phyloP scores from a whole-genome alignment of 2,113 vertebrate species.

The Sturnira hondurensis region DNA sequence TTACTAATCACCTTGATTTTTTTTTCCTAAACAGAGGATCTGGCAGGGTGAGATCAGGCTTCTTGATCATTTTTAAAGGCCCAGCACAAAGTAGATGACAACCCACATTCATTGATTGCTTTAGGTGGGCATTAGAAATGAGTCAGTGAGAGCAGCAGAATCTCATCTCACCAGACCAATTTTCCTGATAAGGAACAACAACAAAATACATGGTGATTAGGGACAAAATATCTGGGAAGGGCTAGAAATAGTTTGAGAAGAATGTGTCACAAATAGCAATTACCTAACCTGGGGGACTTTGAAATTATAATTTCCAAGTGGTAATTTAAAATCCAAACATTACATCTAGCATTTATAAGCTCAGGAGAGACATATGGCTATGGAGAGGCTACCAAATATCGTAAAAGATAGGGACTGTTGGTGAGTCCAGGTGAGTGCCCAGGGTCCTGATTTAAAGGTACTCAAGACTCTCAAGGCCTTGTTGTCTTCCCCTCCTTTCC shows the following conservation, averaged over 20 bases:
- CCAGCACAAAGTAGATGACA: neutral
- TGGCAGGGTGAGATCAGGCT: neutral
- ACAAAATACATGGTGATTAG: neutral
- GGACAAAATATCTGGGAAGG: conserved; percentile 45
- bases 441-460: neutral
- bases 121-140: neutral
- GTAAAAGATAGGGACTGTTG: neutral
- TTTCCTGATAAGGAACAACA: neutral
- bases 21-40: neutral
- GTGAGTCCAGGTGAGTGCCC: neutral
- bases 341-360: neutral
- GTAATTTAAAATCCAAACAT: neutral
- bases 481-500: neutral
- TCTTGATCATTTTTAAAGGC: neutral
- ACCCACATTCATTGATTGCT: neutral
- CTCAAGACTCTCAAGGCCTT: neutral
- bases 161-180: neutral
- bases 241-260: conserved; percentile 14
- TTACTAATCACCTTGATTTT: neutral
- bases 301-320: conserved; percentile 45
- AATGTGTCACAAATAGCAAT: conserved; percentile 42
- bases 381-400: neutral
- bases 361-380: neutral
- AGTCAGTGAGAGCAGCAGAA: neutral
- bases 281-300: neutral